Conservation (phyloP, 2,113 vertebrate genomes). For the Nannospalax galili region DNA sequence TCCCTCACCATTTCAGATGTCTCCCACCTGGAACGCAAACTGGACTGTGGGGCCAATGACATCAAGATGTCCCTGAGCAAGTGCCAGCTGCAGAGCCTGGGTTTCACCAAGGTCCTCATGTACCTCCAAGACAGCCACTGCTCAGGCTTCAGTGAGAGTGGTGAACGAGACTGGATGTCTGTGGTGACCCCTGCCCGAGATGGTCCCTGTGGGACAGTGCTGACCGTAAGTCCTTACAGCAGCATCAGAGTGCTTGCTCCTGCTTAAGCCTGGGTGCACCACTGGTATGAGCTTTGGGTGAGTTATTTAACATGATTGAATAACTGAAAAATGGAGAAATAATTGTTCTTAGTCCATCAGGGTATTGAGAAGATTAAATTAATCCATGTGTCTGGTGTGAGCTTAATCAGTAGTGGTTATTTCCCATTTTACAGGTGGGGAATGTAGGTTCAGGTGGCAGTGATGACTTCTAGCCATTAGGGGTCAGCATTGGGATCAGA, state of each 20-base stretch:
- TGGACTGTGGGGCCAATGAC: conserved; percentile 66
- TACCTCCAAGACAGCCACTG: conserved; percentile 64
- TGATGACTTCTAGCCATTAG: not conserved
- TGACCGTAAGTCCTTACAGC: conserved; percentile 37
- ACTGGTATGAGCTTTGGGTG: not conserved
- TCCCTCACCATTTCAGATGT: conserved; percentile 34
- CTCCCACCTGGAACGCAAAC: conserved; percentile 50
- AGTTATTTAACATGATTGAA: not conserved
- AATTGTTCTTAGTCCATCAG: not conserved
- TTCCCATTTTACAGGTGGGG: not conserved
- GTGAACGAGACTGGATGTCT: conserved; percentile 47
- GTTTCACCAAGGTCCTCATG: conserved; percentile 65
- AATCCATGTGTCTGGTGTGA: not conserved
- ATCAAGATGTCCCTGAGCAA: conserved; percentile 72
- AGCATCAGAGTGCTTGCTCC: not conserved
- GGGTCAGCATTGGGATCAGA: not conserved
- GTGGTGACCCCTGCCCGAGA: conserved; percentile 64
- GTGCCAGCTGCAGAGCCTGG: conserved; percentile 62
- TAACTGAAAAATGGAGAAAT: not conserved
- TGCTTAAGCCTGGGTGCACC: not conserved
- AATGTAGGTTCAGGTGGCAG: not conserved
- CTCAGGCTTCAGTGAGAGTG: conserved; percentile 61
- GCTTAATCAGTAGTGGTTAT: not conserved
- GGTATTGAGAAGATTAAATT: not conserved
- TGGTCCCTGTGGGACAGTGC: conserved; percentile 51